Evolutionary conservation across 1,140 invertebrate species (phyloP).

Genomic region (Antheraea pernyi): DNA sequence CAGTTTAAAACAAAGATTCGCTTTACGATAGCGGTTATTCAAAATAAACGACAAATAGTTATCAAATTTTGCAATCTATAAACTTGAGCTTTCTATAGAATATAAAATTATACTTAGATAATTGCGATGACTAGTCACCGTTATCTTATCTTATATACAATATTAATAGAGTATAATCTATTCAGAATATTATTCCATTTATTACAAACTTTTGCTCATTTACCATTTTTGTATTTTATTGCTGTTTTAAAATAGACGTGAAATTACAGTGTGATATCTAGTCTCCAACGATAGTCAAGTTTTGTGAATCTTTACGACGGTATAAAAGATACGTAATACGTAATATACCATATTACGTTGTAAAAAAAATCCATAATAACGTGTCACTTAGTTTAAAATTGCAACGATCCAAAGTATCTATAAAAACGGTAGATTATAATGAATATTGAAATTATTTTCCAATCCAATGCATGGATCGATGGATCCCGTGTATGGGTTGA

Average conservation of each 20-base stretch:
- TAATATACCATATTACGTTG: not conserved
- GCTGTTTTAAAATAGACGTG: not conserved
- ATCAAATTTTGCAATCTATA: not conserved
- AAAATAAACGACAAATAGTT: not conserved
- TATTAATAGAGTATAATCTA: slow-evolving; percentile 35
- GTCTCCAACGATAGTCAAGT: not conserved
- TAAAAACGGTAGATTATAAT: too few relatives aligned
- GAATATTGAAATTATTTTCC: too few relatives aligned
- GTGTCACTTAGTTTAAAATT: not conserved
- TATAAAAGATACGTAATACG: slow-evolving; percentile 2
- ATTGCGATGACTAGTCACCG: slow-evolving; percentile 58
- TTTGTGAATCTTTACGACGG: not conserved
- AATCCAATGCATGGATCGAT: too few relatives aligned
- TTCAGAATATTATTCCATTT: slow-evolving; percentile 26
- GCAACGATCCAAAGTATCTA: not conserved
- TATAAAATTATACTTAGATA: not conserved
- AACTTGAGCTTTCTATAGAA: not conserved
- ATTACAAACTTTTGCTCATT: not conserved
- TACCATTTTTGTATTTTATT: not conserved
- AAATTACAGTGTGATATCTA: not conserved
- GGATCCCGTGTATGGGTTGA: too few relatives aligned
- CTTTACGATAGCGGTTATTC: not conserved
- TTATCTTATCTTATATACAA: slow-evolving; percentile 44
- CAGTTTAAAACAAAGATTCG: not conserved
- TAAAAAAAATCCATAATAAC: not conserved